phyloP scores from a whole-genome alignment of 2,113 vertebrate species.

The Archilochus colubris region DNA sequence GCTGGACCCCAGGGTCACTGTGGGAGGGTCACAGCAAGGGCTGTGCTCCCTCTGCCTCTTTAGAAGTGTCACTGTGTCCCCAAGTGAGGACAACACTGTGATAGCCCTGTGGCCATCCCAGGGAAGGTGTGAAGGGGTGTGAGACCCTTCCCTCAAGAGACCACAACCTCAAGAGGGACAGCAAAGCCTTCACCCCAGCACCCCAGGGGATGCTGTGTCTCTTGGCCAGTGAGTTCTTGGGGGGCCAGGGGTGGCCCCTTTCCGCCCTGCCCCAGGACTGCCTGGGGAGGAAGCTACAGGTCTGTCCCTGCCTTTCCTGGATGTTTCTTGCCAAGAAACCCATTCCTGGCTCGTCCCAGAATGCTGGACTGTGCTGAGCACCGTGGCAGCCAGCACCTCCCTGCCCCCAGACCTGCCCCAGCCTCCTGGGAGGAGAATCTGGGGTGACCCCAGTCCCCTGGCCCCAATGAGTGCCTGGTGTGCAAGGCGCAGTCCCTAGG shows the following conservation, averaged over 20 bases:
- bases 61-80: neutral
- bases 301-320: slow-evolving; percentile 43
- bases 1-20: accelerated
- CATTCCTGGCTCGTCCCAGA: accelerated
- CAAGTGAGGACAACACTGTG: accelerated
- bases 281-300: neutral
- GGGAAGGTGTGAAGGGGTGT: accelerated
- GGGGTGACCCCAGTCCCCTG: accelerated
- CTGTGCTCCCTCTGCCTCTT: accelerated
- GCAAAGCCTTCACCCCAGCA: neutral
- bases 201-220: accelerated
- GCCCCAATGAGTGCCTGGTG: neutral
- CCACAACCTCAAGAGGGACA: accelerated
- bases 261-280: neutral
- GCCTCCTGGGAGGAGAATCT: neutral
- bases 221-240: accelerated
- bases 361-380: accelerated
- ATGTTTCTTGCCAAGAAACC: neutral
- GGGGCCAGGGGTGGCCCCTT: neutral
- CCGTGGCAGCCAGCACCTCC: accelerated
- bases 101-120: too few species aligned
- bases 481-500: neutral
- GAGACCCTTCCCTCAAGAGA: neutral
- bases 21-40: neutral
- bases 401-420: neutral